These are phyloP conservation scores for Orthonyx spaldingii DNA, from an alignment of 2,113 vertebrate species.

Conservation along the genomic window DNA sequence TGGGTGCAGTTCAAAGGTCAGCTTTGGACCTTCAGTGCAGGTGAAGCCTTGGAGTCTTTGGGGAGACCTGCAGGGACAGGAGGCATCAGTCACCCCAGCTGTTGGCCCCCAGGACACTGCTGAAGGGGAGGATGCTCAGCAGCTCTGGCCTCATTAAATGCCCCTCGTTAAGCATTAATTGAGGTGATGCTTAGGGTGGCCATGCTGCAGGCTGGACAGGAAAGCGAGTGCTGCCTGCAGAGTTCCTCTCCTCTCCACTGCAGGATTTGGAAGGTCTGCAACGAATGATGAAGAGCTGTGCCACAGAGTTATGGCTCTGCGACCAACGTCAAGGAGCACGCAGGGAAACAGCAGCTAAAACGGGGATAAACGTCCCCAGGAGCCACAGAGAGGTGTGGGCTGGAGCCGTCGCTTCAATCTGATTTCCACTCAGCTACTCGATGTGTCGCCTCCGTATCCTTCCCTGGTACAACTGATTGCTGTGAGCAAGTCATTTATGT, in stretches of 20 bases:
- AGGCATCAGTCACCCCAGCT: background rate
- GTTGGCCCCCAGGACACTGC: background rate
- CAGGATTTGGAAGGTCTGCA: background rate
- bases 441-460: background rate
- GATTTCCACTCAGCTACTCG: background rate
- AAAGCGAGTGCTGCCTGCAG: background rate
- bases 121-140: background rate
- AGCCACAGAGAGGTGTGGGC: background rate
- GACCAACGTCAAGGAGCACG: accelerated
- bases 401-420: background rate
- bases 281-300: background rate
- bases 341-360: background rate
- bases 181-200: background rate
- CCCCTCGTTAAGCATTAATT: accelerated
- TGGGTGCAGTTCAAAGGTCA: background rate
- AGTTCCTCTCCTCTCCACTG: background rate
- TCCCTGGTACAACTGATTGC: background rate
- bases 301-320: background rate
- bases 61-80: background rate
- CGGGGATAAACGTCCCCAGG: background rate
- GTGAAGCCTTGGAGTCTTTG: background rate
- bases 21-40: background rate
- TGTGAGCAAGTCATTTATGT: background rate
- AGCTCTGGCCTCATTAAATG: background rate
- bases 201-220: background rate